Conservation (phyloP, 2,888 invertebrate species). For the Hirudinaria manillensis region DNA sequence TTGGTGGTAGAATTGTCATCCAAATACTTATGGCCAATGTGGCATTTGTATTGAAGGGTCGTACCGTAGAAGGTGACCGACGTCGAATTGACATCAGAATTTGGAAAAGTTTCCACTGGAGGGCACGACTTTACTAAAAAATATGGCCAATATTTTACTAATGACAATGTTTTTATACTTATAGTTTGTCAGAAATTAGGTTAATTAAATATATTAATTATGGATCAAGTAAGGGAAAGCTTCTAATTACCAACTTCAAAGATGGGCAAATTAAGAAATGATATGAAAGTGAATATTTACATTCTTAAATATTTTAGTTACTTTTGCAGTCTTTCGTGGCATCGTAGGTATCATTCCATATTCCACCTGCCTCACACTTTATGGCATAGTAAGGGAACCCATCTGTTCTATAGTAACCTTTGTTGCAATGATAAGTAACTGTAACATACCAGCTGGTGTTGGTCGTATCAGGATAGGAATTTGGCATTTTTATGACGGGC, state of each 20-base stretch:
- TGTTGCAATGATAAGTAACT: slow-evolving; percentile 37
- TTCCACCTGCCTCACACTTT: slow-evolving; percentile 33
- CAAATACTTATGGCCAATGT: slow-evolving; percentile 36
- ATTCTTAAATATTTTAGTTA: slow-evolving; percentile 3
- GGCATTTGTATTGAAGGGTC: slow-evolving; percentile 35
- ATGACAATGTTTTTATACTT: too few species aligned
- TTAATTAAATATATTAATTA: too few species aligned
- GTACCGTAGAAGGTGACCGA: slow-evolving; percentile 33
- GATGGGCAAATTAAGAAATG: too few species aligned
- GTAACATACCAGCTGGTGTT: slow-evolving; percentile 37
- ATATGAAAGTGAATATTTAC: too few species aligned
- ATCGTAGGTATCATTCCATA: slow-evolving; percentile 34
- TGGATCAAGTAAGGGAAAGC: too few species aligned
- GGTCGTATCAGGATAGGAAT: slow-evolving; percentile 35
- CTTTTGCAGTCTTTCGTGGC: slow-evolving; percentile 30
- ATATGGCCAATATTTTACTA: too few species aligned
- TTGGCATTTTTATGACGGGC: slow-evolving; percentile 31
- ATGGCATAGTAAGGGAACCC: slow-evolving; percentile 26
- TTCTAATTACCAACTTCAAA: too few species aligned
- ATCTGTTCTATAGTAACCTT: slow-evolving; percentile 37
- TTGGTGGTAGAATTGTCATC: slow-evolving; percentile 33
- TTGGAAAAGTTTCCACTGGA: slow-evolving; percentile 22
- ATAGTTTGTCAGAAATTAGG: too few species aligned
- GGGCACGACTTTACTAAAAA: slow-evolving; percentile 38
- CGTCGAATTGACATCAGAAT: slow-evolving; percentile 33